These are phyloP conservation scores for Calcarius lapponicus DNA, from an alignment of 2,797 vertebrate genomes.

Conservation along the genomic window DNA sequence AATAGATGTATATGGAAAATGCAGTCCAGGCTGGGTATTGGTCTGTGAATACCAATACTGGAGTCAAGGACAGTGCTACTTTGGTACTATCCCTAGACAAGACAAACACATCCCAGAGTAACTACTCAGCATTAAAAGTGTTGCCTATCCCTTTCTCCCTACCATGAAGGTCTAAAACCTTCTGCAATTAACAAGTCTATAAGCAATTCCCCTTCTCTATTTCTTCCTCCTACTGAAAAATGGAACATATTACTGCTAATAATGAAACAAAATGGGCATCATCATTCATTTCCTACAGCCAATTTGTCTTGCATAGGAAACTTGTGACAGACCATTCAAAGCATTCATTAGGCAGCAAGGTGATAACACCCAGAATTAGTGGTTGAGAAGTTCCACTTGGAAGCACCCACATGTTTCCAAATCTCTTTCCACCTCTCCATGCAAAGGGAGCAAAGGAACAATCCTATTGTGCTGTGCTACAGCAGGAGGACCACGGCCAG, in stretches of 20 bases:
- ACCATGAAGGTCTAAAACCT: slow-evolving; percentile 12
- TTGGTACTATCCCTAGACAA: not conserved
- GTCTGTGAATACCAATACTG: not conserved
- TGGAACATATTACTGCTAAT: slow-evolving; percentile 63
- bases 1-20: not conserved
- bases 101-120: not conserved
- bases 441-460: not conserved
- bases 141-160: not conserved
- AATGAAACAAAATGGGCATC: slow-evolving; percentile 73
- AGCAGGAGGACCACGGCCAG: not conserved
- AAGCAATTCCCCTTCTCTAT: slow-evolving; percentile 6
- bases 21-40: not conserved
- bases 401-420: not conserved
- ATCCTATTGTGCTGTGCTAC: not conserved
- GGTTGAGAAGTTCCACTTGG: not conserved
- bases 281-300: slow-evolving; percentile 66
- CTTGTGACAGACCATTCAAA: slow-evolving; percentile 39
- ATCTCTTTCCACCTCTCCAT: not conserved
- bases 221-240: slow-evolving; percentile 57
- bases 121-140: not conserved
- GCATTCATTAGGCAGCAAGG: slow-evolving; percentile 35
- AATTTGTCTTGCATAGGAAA: slow-evolving; percentile 67
- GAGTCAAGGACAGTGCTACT: not conserved
- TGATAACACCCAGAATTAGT: slow-evolving; percentile 28
- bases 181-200: slow-evolving; percentile 66